Base-by-base conservation (phyloP, 2,888 invertebrate genomes). In the Falcaria lacertinaria region DNA sequence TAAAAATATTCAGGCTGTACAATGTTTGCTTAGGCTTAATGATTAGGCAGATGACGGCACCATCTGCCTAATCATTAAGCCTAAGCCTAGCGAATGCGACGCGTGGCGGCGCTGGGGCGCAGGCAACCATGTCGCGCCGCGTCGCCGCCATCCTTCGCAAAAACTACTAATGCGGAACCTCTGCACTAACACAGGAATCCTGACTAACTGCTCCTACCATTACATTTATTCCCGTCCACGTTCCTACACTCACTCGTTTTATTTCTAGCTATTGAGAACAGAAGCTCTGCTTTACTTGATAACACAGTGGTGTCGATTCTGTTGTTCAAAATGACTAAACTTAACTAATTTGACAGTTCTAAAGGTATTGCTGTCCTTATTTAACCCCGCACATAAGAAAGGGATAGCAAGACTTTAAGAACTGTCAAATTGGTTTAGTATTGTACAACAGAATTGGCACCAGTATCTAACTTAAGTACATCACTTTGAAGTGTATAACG, bases 161-260 rank as follows among this genome's bases (percentile, higher is more conserved):
- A 79, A 79, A 77, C 69, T 63, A 45, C 63, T 66, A 73, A 84
- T 80, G 81, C 83, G 82, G 81, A 84, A 84, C 78, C 69, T 64
- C 64, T 56, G 50, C 41, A 37, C 53, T 34, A 59, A 60, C 58
- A 54, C 62, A 64, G 74, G 78, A 78, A 79, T 80, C 72, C 74
- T 47, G 68, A 67, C 61, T 72, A 74, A 75, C 79, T 70, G 74
- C 77, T 70, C 58, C 68, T 72, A 65, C 63, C 72, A 77, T 75
- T 70, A 69, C 36, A 36, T 36, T 36, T 36, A 36, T 22, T 11
- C 25, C 22, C 22, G 14, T 22, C 35, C 7, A n/a, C 22, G 11
- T 37, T 22, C 36, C n/a, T 37, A 22, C 8, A 7, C 13, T 34
- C 15, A 36, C 25, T 1, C n/a, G n/a, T 37, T 37, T 37, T 37